Evolutionary conservation across 2,113 vertebrate genomes (phyloP), one percentile per base, ranked within the genome.

Genomic region (Protomyctophum bolini): DNA sequence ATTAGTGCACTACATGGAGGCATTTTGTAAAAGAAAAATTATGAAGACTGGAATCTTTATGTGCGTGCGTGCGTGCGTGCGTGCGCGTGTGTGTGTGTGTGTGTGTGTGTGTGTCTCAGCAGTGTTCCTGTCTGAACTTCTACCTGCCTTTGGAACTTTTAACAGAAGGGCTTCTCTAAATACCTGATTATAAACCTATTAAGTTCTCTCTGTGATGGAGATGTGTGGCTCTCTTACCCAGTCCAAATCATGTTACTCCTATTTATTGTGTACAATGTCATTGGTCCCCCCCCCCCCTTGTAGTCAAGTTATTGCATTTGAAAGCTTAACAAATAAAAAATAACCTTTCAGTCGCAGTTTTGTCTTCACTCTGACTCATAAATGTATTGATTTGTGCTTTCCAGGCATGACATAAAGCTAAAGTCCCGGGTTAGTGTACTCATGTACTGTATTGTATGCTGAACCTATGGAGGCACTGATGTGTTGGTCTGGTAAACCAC

Each of bases 201-300:
- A 75, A 56, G 7, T 66, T 57, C 10, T 81, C 70, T 77, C 49
- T 66, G 64, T 70, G 55, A 68, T 41, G 50, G 68, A 70, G 64
- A 54, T 33, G 46, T 63, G 46, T 59, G 62, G 8, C 47, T 56
- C 48, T 79, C 79, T 78, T 80, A 65, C 72, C 64, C 72, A 77
- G 68, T 59, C 46, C 80, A 70, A 84, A 66, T 66, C 52, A 57
- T 68, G 65, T 82, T 81, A 59, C 73, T 86, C 72, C 81, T 93
- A 92, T 93, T 93, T 93, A 92, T 93, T 92, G 81, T 88, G 47
- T 83, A 88, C 83, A 76, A 76, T 87, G 77, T 86, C 69, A 14
- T 80, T 79, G 74, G 83, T 76, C 51, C 73, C 4, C 21, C 51
- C 73, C 4, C 21, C 56, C 67, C 77, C 77, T 60, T 91, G 80